These are phyloP conservation scores for Ochropacha duplaris DNA, from an alignment of 2,888 invertebrate species.

Conservation along the genomic window DNA sequence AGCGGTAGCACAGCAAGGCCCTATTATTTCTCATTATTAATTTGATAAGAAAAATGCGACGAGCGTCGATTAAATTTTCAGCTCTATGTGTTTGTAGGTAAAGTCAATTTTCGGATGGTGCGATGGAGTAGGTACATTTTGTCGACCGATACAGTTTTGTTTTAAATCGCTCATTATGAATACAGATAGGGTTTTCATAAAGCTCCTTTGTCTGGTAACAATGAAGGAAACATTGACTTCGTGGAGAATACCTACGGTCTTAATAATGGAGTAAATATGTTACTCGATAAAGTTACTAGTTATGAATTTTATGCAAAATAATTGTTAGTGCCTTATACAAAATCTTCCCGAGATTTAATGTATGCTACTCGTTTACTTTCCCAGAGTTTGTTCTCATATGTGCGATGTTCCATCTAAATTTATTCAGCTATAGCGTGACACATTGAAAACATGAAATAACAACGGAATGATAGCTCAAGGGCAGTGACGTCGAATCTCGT, in stretches of 20 bases:
- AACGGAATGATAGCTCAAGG: no score
- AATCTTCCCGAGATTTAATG: no score
- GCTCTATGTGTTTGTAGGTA: conserved; percentile 9
- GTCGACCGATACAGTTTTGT: conserved; percentile 31
- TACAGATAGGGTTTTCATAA: conserved; percentile 39
- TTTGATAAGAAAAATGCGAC: conserved; percentile 72
- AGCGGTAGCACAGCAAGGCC: conserved; percentile 26
- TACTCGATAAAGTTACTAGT: not conserved
- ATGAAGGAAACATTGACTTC: not conserved
- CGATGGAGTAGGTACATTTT: conserved; percentile 8
- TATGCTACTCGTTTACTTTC: no score
- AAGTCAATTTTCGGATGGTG: conserved; percentile 25
- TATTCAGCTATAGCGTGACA: no score
- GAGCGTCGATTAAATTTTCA: conserved; percentile 4
- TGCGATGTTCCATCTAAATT: no score
- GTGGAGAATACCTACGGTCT: not conserved
- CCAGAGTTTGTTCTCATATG: no score
- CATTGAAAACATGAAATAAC: no score
- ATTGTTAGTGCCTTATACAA: no score
- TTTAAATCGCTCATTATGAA: conserved; percentile 46
- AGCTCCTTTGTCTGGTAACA: conserved; percentile 21
- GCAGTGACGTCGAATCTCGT: no score
- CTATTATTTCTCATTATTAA: conserved; percentile 77
- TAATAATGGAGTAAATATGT: not conserved
- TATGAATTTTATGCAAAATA: no score